Conservation (phyloP, 2,888 invertebrate species). For the Pantelozetes paolii region DNA sequence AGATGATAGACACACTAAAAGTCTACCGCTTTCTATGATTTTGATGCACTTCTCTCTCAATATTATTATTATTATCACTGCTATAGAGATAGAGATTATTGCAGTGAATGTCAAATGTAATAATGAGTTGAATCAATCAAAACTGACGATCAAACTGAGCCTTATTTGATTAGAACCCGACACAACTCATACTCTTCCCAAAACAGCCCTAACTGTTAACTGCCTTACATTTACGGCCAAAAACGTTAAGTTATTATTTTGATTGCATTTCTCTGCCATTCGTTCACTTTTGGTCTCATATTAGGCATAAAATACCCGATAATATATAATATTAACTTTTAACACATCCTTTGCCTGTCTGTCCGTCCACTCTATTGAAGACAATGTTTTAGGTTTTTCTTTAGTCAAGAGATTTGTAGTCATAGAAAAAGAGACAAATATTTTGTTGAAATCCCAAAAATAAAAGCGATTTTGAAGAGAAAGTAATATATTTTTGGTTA, state of each 20-base stretch:
- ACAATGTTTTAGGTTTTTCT: background rate
- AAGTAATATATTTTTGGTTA: background rate
- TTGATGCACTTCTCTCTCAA: background rate
- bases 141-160: background rate
- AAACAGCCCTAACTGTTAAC: background rate
- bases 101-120: constrained; percentile 20
- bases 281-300: background rate
- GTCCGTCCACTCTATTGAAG: background rate
- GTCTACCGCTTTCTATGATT: background rate
- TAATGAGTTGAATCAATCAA: constrained; percentile 25
- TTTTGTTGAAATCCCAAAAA: background rate
- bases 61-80: background rate
- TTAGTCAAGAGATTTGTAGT: background rate
- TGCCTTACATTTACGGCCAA: constrained; percentile 3
- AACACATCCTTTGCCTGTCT: background rate
- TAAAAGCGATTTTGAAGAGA: background rate
- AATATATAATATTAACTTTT: background rate
- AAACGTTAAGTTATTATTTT: constrained; percentile 7
- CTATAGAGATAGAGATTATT: constrained; percentile 13
- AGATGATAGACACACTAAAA: background rate
- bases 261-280: background rate
- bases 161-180: constrained; percentile 16
- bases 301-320: too few species aligned
- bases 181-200: background rate
- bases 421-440: background rate